Evolutionary conservation across 1,140 invertebrate species (phyloP), one percentile per base, ranked within the genome.

Genomic region (Macrobrachium rosenbergii): DNA sequence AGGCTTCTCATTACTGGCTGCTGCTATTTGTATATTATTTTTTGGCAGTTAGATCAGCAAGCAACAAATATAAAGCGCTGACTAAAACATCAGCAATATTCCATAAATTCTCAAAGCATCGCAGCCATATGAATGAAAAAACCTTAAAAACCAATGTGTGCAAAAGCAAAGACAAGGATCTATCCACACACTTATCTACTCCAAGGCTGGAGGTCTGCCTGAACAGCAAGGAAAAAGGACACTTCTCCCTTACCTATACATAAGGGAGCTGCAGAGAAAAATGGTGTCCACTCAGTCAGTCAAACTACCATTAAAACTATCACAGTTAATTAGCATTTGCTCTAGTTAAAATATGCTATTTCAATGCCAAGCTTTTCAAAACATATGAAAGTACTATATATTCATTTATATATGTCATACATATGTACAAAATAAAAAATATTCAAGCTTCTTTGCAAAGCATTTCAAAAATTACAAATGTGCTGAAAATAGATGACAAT

Each of bases 401-500:
- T 83, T 37, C 62, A 83, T 83, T 63, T 83, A 83, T 83, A 83
- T 83, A 76, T 83, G 59, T 60, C 21, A 76, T 76, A 21, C 17
- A 63, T 83, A 83, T 83, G 58, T 83, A 83, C 82, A 83, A 83
- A 83, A 83, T 83, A 83, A 83, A 83, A 83, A 83, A 83, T 83
- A 83, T 83, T n/a, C 72, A 83, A 83, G 82, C 82, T 62, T 83
- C 82, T 83, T 75, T 83, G 82, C 82, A 76, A 83, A 83, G 82
- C 82, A 83, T 76, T 75, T 83, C 59, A 83, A 83, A 83, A 83
- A 83, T 83, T 83, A 83, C 82, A 83, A 83, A 83, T 83, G 82
- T 83, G 82, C 82, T 76, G 75, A 83, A 83, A 83, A 83, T 83
- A 83, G 82, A 83, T 83, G 82, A 83, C 76, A 60, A 81, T 81